A percentile compares a stretch with the other conserved stretches of the same genome.
Conservation (phyloP, 2,888 invertebrate species). For the Lithophane leautieri region DNA sequence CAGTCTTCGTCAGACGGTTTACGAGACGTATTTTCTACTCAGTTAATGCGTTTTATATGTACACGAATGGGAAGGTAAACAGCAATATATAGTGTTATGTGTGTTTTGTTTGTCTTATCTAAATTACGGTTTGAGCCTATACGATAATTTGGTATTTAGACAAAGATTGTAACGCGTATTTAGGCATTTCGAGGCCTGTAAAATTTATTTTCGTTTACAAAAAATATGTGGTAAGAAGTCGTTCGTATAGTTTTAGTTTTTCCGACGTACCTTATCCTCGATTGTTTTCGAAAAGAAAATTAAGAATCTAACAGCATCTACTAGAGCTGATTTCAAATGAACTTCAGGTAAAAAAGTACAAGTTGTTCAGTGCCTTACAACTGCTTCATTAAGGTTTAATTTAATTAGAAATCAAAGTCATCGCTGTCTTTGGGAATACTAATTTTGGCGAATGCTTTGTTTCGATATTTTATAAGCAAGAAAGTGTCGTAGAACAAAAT, state of each 20-base stretch:
- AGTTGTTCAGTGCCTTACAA: slow-evolving; percentile 28
- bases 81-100: slow-evolving; percentile 39
- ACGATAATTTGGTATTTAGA: slow-evolving; percentile 45
- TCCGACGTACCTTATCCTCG: neutral
- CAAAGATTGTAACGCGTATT: slow-evolving; percentile 22
- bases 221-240: slow-evolving; percentile 12
- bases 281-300: slow-evolving; percentile 18
- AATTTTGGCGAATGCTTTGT: slow-evolving; percentile 38
- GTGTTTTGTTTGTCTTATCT: slow-evolving; percentile 53
- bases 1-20: slow-evolving; percentile 59
- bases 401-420: slow-evolving; percentile 42
- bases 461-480: slow-evolving; percentile 31
- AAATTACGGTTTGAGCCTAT: slow-evolving; percentile 22
- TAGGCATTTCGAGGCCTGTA: neutral
- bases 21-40: slow-evolving; percentile 53
- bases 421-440: slow-evolving; percentile 37
- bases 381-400: slow-evolving; percentile 26
- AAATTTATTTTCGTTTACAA: slow-evolving; percentile 24
- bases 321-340: slow-evolving; percentile 29
- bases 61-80: slow-evolving; percentile 59
- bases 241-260: slow-evolving; percentile 16
- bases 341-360: slow-evolving; percentile 25
- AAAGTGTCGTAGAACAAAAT: slow-evolving; percentile 42
- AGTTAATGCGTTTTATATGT: slow-evolving; percentile 56
- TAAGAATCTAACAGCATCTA: neutral